Percentiles rank a stretch among this genome's conserved stretches.
These are phyloP conservation scores for Rhipidura dahli DNA, from an alignment of 2,113 vertebrate genomes.

Conservation along the genomic window DNA sequence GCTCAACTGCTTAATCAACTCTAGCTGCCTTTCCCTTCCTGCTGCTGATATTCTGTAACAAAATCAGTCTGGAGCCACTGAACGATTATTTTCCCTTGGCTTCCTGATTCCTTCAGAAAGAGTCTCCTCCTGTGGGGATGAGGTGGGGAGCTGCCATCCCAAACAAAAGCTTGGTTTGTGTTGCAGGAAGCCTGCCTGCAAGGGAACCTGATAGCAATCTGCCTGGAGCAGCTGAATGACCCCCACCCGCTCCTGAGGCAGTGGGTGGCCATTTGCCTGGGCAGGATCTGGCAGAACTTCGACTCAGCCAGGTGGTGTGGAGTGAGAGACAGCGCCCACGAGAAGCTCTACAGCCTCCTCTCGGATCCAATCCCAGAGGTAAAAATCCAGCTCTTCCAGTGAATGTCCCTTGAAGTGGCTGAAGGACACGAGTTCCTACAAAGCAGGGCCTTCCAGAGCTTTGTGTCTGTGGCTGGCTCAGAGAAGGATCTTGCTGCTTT, in stretches of 20 bases:
- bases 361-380: conserved; percentile 96
- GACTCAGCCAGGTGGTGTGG: conserved; percentile 97
- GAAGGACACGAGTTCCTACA: background rate
- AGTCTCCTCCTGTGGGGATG: background rate
- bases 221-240: conserved; percentile 95
- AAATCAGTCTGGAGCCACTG: background rate
- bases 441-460: background rate
- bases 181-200: conserved; percentile 94
- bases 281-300: conserved; percentile 98
- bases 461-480: background rate
- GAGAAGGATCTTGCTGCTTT: background rate
- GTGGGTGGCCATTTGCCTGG: conserved; percentile 98
- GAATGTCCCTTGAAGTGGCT: accelerated
- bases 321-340: conserved; percentile 94
- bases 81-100: background rate
- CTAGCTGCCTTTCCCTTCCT: background rate
- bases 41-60: background rate
- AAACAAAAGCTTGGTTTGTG: background rate
- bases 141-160: background rate
- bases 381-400: background rate
- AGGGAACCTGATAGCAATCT: conserved; percentile 96
- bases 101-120: background rate
- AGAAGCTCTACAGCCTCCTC: conserved; percentile 96
- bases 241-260: conserved; percentile 93
- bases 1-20: background rate